Base-by-base conservation (phyloP, 2,113 vertebrate species). In the Ageneiosus marmoratus region DNA sequence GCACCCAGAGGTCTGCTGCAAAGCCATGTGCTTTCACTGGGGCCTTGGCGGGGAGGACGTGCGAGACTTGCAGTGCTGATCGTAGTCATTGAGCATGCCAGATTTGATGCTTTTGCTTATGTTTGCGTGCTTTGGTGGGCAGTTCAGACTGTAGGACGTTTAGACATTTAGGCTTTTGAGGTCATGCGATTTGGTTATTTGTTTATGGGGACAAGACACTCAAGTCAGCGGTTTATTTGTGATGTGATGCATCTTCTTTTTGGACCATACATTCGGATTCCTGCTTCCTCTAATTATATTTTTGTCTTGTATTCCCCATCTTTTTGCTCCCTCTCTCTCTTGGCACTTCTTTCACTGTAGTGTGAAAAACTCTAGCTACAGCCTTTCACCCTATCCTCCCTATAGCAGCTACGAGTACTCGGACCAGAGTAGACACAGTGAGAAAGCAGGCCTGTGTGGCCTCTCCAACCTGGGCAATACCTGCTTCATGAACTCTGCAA, bases 401-500 rank as follows among this genome's bases (percentile, higher is more conserved):
- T 98, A 97, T 93, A 97, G 96, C 94, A 98, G 94, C 92, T 98
- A 97, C 65, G 97, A 99, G 92, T 97, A 97, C 92, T 94, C 96
- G 65, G 98, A 98, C 90, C 96, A 96, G 94, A 94, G 95, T 93
- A 94, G 96, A 89, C 96, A 95, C 89, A 96, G 94, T 84, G 97
- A 98, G 88, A 97, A 96, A 80, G 94, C 96, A 9, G 98, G 98
- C 86, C 95, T 98, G 11, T 99, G 98, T 92, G 98, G 98, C 87
- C 93, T 99, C 63, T 98, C 98, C 91, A 99, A 99, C 91, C 94
- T 99, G 93, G 98, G 98, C 70, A 99, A 99, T 94, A 99, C 98
- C 1, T 99, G 98, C 94, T 99, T 99, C 93, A 99, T 99, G 98
- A 99, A 99, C 91, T 99, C 98, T 86, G 98, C 98, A 87, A 97